These are phyloP conservation scores for Myotis daubentonii DNA, from an alignment of 2,797 vertebrate genomes.

Conservation along the genomic window DNA sequence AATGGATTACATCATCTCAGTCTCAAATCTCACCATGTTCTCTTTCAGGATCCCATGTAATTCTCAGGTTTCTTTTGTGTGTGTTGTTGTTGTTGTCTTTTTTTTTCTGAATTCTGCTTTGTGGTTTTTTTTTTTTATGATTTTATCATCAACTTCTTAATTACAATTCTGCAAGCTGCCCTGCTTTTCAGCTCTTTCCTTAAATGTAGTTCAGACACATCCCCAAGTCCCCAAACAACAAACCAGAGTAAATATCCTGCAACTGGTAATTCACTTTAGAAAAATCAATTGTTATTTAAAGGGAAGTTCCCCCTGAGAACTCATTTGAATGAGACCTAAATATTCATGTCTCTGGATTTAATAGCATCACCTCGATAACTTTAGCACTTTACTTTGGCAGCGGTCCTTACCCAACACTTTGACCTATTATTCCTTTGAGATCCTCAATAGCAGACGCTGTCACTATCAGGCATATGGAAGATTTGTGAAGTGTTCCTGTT, in stretches of 20 bases:
- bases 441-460: constrained; percentile 33
- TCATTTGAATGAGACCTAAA: constrained; percentile 68
- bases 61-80: not conserved
- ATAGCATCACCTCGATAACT: not conserved
- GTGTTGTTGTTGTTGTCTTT: not conserved
- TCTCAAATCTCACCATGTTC: not conserved
- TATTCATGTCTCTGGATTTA: constrained; percentile 61
- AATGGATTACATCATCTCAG: not conserved
- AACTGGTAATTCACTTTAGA: constrained; percentile 53
- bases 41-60: not conserved
- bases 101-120: constrained; percentile 29
- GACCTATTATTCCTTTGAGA: constrained; percentile 55
- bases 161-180: constrained; percentile 14
- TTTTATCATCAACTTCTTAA: constrained; percentile 53
- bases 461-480: not conserved
- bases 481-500: constrained; percentile 21
- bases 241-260: constrained; percentile 57
- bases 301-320: not conserved
- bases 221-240: constrained; percentile 43
- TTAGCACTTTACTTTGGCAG: constrained; percentile 1
- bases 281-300: constrained; percentile 68
- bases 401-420: not conserved
- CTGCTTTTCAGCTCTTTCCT: constrained; percentile 35
- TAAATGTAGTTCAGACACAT: constrained; percentile 49
- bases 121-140: not conserved